Percentiles rank a stretch among this genome's conserved stretches.
phyloP scores from a whole-genome alignment of 2,113 vertebrate species.

The Miniopterus natalensis region DNA sequence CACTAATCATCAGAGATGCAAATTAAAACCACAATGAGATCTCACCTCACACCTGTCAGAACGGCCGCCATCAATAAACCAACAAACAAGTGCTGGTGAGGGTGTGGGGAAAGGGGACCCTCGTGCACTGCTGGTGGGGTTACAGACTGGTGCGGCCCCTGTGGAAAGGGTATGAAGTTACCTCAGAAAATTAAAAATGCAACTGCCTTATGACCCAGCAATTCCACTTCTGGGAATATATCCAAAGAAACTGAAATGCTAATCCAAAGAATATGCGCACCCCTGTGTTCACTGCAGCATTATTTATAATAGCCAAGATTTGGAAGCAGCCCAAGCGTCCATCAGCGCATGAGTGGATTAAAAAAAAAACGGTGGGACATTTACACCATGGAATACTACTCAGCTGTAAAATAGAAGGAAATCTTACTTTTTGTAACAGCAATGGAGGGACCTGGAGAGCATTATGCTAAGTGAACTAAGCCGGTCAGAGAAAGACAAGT shows the following conservation, averaged over 20 bases:
- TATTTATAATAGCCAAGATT: not conserved
- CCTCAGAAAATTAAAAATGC: not conserved
- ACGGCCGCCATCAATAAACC: not conserved
- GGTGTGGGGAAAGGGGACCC: not conserved
- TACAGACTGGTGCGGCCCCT: not conserved
- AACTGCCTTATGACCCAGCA: not conserved
- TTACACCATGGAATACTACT: not conserved
- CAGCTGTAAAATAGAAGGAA: not conserved
- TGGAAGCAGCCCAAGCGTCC: not conserved
- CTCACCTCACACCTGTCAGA: not conserved
- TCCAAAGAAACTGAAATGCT: not conserved
- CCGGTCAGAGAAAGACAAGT: not conserved
- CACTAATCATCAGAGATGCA: not conserved
- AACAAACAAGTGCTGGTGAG: not conserved
- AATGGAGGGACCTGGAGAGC: not conserved
- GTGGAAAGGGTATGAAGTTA: not conserved
- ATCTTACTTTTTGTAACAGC: not conserved
- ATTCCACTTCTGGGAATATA: not conserved
- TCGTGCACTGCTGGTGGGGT: not conserved
- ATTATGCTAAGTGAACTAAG: not conserved
- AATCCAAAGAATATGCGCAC: not conserved
- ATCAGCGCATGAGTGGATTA: not conserved
- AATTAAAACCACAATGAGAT: not conserved
- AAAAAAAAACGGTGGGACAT: not conserved
- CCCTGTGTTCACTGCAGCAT: not conserved